Evolutionary conservation across 1,140 invertebrate species (phyloP), one percentile per base, ranked within the genome.

Genomic region (Mactra quadrangularis): DNA sequence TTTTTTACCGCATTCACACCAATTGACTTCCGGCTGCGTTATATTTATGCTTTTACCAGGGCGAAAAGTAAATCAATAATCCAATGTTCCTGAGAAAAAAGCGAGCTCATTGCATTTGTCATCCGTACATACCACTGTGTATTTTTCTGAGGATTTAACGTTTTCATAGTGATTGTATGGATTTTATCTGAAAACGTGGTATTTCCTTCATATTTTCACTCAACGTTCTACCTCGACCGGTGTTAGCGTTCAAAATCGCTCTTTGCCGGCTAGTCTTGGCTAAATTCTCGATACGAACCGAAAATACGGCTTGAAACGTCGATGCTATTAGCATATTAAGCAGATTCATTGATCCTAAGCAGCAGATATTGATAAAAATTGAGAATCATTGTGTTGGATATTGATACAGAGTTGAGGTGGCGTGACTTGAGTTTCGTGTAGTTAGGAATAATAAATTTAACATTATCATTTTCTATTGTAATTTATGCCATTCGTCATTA

Each of bases 81-180:
- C 53, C 72, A 60, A 75, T 75, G 52, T 71, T 75, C 53, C 55
- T 38, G 72, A 59, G 72, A 75, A 75, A 75, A 74, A 75, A 75
- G 62, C 62, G 62, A 66, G 62, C 41, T 66, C 35, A 4, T 66
- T 45, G 33, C 62, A 66, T 66, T 66, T 66, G 62, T 66, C 62
- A 66, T 66, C 45, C 38, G 62, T 66, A 35, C 45, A 66, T 66
- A 35, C 62, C n/a, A 45, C 62, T 47, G 62, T 66, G 62, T 66
- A 27, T 66, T 41, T 41, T 45, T 25, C 41, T 22, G 62, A 41
- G 35, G 62, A 62, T 29, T 66, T 66, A 29, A 66, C 41, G 62
- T 47, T 66, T 22, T 41, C 22, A 66, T 27, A 15, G 17, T 47
- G 31, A 9, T n/a, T 45, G 38, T 25, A 9, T 66, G 62, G 62